Base-by-base conservation (phyloP, 64 coral and sea anemone genomes). In the Dendrophyllia cribrosa region DNA sequence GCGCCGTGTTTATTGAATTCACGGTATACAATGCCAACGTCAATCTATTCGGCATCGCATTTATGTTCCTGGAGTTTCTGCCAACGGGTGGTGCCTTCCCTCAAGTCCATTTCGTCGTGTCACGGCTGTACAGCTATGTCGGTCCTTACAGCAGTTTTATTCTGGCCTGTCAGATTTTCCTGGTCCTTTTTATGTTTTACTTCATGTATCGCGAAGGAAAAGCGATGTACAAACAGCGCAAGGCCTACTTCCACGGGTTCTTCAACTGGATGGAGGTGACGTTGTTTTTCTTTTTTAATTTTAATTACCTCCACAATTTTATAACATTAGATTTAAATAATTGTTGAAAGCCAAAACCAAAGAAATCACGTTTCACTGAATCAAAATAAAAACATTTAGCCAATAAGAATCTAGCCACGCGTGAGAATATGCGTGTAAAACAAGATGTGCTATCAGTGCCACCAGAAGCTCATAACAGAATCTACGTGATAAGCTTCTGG, bases 231-330 rank as follows among this genome's bases (percentile, higher is more conserved):
- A 98, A 96, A 55, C 69, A 91, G 62, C 22, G 85, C 5, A 91
- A 61, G 21, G 63, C 51, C 5, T 98, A 98, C 76, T 98, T 98
- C 61, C 76, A 88, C 23, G 97, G 97, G 0, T 98, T 98, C 78
- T 98, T 94, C 83, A 98, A 98, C 67, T 98, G 97, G 94, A 90
- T 98, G 66, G 97, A 98, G 84, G 87, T 95, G 10, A 22, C 22
- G 6, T 25, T 46, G 13, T 19, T 20, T 49, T 12, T 51, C 9
- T 3, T 11, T 44, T 72, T 4, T 13, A 14, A 2, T 70, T 22
- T 22, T 70, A 7, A 34, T 34, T 34, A 34, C 34, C 34, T 34
- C 34, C 34, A 34, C 34, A 34, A 34, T 34, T 34, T 34, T 34
- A 34, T 34, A 34, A 2, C 34, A 34, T 34, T 34, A 34, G 34